Percentiles rank a stretch among this genome's conserved stretches.
phyloP scores from a whole-genome alignment of 2,797 vertebrate species.

The Enteromius unitaeniatus region DNA sequence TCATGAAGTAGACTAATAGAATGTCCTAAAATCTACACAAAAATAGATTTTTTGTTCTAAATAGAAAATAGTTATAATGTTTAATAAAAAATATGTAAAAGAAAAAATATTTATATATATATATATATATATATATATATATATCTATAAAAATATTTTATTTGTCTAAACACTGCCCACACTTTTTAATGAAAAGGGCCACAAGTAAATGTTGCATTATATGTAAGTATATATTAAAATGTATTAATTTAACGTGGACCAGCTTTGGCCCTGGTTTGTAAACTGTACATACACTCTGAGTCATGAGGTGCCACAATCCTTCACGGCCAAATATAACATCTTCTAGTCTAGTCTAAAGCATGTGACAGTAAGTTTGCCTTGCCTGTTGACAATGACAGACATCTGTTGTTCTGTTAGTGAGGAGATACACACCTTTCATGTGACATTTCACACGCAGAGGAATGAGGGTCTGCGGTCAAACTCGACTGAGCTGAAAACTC shows the following conservation, averaged over 20 bases:
- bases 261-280: not conserved
- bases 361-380: conserved; percentile 16
- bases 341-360: not conserved
- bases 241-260: not conserved
- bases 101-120: no score
- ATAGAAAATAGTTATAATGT: not conserved
- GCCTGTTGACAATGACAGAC: not conserved
- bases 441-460: not conserved
- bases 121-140: no score
- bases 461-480: not conserved
- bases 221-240: not conserved
- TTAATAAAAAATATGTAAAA: not conserved
- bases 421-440: not conserved
- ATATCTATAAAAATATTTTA: no score
- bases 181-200: not conserved
- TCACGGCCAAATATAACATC: conserved; percentile 10
- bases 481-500: not conserved
- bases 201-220: not conserved
- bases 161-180: not conserved
- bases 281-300: not conserved
- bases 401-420: conserved; percentile 13
- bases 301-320: not conserved
- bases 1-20: not conserved
- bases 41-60: not conserved
- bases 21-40: no score